phyloP scores from a whole-genome alignment of 2,113 vertebrate genomes.

The Myodes glareolus region DNA sequence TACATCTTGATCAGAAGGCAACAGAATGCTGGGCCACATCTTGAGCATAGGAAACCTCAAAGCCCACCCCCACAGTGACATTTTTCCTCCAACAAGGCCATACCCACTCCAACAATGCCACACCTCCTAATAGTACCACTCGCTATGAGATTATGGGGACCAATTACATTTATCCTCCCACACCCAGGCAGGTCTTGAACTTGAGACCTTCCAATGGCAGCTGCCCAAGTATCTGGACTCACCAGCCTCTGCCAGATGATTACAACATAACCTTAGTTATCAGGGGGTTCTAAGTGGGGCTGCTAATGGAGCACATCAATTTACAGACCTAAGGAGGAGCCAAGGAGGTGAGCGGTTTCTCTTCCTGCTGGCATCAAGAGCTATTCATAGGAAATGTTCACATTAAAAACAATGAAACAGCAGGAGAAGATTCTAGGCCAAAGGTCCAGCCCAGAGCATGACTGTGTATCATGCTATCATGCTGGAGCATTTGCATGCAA shows the following conservation, averaged over 20 bases:
- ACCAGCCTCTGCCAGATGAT: background rate
- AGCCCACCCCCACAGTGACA: background rate
- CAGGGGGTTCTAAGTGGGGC: background rate
- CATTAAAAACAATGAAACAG: background rate
- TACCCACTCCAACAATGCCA: background rate
- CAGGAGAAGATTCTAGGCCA: background rate
- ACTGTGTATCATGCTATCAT: too few species aligned
- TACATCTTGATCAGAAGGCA: background rate
- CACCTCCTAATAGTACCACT: background rate
- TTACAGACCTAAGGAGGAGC: background rate
- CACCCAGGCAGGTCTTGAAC: background rate
- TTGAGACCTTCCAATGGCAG: too few species aligned
- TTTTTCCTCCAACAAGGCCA: background rate
- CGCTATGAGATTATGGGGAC: background rate
- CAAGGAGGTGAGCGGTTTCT: background rate
- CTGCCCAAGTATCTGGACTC: background rate
- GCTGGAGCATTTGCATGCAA: background rate
- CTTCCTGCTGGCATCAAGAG: background rate
- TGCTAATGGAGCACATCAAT: background rate
- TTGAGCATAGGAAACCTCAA: background rate
- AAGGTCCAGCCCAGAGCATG: background rate
- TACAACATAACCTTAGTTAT: background rate
- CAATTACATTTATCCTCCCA: background rate
- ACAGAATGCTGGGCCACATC: background rate
- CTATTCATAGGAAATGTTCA: background rate